These are phyloP conservation scores for Leptobrachium ailaonicum DNA, from an alignment of 2,113 vertebrate genomes.

Conservation along the genomic window DNA sequence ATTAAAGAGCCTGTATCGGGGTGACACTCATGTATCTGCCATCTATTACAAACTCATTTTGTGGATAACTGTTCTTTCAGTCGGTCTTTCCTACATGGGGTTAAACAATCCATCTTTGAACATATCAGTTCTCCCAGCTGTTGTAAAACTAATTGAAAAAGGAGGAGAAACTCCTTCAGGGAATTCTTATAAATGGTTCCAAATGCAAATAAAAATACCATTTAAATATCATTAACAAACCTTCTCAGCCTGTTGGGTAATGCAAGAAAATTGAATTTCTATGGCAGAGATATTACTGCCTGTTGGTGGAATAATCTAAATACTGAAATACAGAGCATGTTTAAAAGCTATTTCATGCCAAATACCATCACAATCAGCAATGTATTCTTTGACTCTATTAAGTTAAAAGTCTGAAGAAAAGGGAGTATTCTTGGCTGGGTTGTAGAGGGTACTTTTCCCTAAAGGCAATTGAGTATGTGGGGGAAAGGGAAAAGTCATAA, in stretches of 20 bases:
- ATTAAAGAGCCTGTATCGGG: too few species aligned
- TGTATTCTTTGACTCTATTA: too few species aligned
- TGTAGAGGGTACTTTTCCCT: too few species aligned
- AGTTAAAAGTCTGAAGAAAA: too few species aligned
- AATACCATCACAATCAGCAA: too few species aligned
- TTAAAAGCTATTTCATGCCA: constrained; percentile 35
- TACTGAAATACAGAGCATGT: constrained; percentile 26
- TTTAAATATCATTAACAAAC: constrained; percentile 52
- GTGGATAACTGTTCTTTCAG: too few species aligned
- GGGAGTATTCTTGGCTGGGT: too few species aligned
- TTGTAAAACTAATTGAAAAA: constrained; percentile 49
- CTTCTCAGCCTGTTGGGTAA: constrained; percentile 45
- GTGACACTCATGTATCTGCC: too few species aligned
- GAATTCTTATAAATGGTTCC: constrained; percentile 49
- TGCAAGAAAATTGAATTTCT: constrained; percentile 50
- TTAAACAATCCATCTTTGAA: constrained; percentile 46
- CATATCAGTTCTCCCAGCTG: constrained; percentile 49
- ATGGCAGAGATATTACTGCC: constrained; percentile 45
- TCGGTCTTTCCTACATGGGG: constrained; percentile 17
- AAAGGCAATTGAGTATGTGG: too few species aligned
- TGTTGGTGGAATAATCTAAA: constrained; percentile 31
- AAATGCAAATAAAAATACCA: constrained; percentile 51
- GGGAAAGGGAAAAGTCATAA: too few species aligned
- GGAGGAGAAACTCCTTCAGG: constrained; percentile 39
- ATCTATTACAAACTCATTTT: too few species aligned